Percentiles rank a stretch among this genome's conserved stretches.
Evolutionary conservation across 2,888 invertebrate species (phyloP).

Genomic region (Thymelicus sylvestris): DNA sequence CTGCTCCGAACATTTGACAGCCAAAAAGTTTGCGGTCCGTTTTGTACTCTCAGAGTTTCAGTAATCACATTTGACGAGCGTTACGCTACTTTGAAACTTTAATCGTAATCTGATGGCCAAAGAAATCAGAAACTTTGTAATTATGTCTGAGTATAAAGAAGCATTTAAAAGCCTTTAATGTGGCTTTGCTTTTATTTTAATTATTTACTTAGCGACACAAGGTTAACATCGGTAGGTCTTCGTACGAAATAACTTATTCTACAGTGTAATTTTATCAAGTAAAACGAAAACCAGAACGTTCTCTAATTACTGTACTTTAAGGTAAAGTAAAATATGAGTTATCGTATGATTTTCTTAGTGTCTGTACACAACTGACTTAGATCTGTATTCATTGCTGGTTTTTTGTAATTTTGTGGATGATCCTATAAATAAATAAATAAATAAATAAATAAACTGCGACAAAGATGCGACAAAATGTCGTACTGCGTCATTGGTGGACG

Average conservation of each 20-base stretch:
- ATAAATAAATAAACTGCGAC: too few species aligned
- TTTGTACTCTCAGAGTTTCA: slow-evolving; percentile 24
- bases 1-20: slow-evolving; percentile 24
- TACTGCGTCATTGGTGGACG: too few species aligned
- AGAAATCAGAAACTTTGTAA: slow-evolving; percentile 5
- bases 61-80: slow-evolving; percentile 29
- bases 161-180: neutral
- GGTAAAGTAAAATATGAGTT: too few species aligned
- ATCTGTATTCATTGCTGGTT: too few species aligned
- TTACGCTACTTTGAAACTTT: slow-evolving; percentile 19
- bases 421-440: too few species aligned
- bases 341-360: too few species aligned
- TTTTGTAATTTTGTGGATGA: too few species aligned
- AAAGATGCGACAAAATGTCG: too few species aligned
- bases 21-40: slow-evolving; percentile 32
- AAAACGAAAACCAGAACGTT: neutral
- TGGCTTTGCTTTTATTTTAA: neutral
- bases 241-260: neutral
- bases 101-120: slow-evolving; percentile 15
- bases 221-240: too few species aligned
- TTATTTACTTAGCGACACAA: too few species aligned
- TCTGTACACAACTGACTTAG: too few species aligned
- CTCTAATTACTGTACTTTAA: too few species aligned
- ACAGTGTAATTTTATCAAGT: neutral
- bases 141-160: slow-evolving; percentile 9